Base-by-base conservation (phyloP, 2,888 invertebrate species). In the Drosophila incognita region DNA sequence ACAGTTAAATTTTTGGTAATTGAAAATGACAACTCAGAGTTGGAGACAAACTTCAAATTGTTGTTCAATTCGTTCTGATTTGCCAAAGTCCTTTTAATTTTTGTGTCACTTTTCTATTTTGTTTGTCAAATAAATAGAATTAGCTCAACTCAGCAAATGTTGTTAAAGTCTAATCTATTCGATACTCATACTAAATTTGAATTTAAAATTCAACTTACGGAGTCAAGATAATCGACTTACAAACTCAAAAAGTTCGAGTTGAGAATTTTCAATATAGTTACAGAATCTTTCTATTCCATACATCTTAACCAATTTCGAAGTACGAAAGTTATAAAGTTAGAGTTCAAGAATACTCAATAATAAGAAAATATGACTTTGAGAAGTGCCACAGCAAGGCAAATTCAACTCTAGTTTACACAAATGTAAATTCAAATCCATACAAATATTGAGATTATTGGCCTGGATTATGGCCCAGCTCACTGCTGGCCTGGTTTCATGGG, bases 391-490 rank as follows among this genome's bases (percentile, higher is more conserved):
- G 21, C 42, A 42, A 21, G 21, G 21, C 21, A 42, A 42, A 42
- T 42, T 21, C 2, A 11, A 4, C 35, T 35, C 51, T 29, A 13
- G 4, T 31, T 10, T 3, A 6, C 8, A 27, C 36, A 52, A 40
- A 15, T 46, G 8, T 18, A 21, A 13, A 24, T 49, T 27, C 5
- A 27, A 27, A 8, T 24, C 1, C n/a, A 6, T 15, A 21, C 31
- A 15, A 21, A 49, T 21, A 31, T 11, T 46, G 24, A 61, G 57
- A 54, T 57, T 64, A 68, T 73, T 67, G 64, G 24, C 53, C 15
- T 3, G 11, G 15, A 10, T n/a, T 49, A 31, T 38, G 27, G 36
- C 35, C 31, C 7, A 18, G 53, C 27, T 13, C 10, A 38, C 11
- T 40, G 63, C 15, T 46, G 24, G 21, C n/a, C 57, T n/a, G n/a